A percentile compares a stretch with the other conserved stretches of the same genome.
Evolutionary conservation across 37 sponge, comb jelly and placozoan species (phyloP).

Genomic region (Chondrosia reniformis): DNA sequence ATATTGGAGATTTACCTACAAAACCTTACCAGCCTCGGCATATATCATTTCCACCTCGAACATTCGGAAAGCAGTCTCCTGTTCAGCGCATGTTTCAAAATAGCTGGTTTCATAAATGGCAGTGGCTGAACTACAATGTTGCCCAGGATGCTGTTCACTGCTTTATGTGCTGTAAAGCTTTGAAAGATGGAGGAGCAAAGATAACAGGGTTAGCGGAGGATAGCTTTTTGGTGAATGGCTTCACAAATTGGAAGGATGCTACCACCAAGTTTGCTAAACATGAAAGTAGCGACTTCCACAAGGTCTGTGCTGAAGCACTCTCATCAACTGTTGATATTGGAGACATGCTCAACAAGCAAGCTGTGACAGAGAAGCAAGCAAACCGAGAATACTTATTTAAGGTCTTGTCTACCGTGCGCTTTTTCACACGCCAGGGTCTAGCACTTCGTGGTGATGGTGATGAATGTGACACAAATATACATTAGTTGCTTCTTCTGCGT

Average conservation of each 20-base stretch:
- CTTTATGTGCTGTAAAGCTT: slow-evolving; percentile 2
- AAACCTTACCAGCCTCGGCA: slow-evolving; percentile 22
- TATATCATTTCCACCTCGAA: slow-evolving; percentile 18
- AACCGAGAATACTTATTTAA: slow-evolving; percentile 44
- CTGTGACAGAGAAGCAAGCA: slow-evolving; percentile 37
- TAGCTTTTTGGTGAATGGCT: slow-evolving; percentile 2
- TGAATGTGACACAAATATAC: slow-evolving; percentile 37
- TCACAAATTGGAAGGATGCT: slow-evolving; percentile 31
- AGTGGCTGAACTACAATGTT: slow-evolving; percentile 12
- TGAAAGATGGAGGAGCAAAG: background rate
- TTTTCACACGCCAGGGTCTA: slow-evolving; percentile 62
- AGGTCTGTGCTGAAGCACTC: slow-evolving; percentile 1
- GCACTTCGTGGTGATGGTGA: slow-evolving; percentile 29
- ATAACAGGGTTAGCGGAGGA: background rate
- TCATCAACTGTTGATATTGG: slow-evolving; percentile 42
- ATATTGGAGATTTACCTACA: no score
- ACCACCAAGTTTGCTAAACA: slow-evolving; percentile 1
- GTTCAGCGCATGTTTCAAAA: slow-evolving; percentile 1
- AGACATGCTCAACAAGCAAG: slow-evolving; percentile 37
- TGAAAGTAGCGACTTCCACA: background rate
- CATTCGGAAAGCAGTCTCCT: background rate
- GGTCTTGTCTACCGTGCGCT: slow-evolving; percentile 45
- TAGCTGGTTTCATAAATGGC: background rate
- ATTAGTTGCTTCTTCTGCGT: slow-evolving; percentile 32
- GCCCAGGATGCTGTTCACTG: slow-evolving; percentile 19